Evolutionary conservation across 2,888 invertebrate genomes (phyloP), one percentile per base, ranked within the genome.

Genomic region (Sminthurides aquaticus): DNA sequence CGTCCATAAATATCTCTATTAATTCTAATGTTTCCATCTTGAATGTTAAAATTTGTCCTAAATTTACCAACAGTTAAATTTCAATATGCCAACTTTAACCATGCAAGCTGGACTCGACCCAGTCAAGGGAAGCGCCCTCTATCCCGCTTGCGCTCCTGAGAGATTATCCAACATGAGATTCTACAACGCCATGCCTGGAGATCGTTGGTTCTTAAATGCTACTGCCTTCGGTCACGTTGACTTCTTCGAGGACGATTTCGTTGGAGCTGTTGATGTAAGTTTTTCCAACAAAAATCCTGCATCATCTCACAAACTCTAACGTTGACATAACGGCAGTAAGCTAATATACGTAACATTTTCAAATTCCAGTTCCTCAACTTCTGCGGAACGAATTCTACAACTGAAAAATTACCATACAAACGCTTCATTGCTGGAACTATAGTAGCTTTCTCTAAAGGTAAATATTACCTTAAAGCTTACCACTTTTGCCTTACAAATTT

Each of bases 131-230:
- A 63, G 28, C 1, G 28, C 48, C 49, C 49, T 66, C 8, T 62
- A 60, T 49, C 65, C 67, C 1, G 67, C 73, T 0, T 75, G 75
- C 59, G 75, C 72, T 20, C 75, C 75, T 0, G 72, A 65, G 1
- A 67, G 67, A 22, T 60, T 75, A 3, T 67, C 70, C 20, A 73
- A 74, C 57, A 60, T 56, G 11, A 55, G 75, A 2, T 75, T 74
- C 65, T 74, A 70, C 63, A 64, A 74, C 18, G 74, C 74, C 20
- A 63, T 74, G 60, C 65, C 66, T 28, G 69, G 73, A 5, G 69
- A 69, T 1, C 58, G 69, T 8, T 75, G 75, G 75, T 69, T 68
- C 55, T 57, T 73, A 48, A 74, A 75, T 62, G 74, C 74, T 3
- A 71, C 74, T 1, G 64, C 54, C 15, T 74, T 66, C 58, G 75